Evolutionary conservation across 2,888 invertebrate species (phyloP), one percentile per base, ranked within the genome.

Genomic region (Leptopilina syphax): DNA sequence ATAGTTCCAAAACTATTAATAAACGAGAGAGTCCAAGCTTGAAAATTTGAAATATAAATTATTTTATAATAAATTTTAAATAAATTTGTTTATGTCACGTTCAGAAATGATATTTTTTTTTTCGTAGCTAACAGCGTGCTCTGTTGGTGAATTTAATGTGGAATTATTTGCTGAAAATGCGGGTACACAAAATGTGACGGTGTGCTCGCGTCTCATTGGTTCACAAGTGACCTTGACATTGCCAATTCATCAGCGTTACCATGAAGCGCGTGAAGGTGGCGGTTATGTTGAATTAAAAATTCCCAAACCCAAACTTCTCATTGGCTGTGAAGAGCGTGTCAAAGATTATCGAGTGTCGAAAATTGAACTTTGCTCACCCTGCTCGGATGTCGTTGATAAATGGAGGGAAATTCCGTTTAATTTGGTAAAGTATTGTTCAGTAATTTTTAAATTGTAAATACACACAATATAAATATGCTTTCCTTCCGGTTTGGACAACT

Each of bases 191-290:
- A 86, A 88, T 70, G 82, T 91, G 34, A 88, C 90, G 0, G 76
- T 88, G 7, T 91, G 92, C 50, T 77, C 87, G 10, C 63, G 65
- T 18, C 78, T 90, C 13, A 84, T 63, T 34, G 76, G 78, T 47
- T 73, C 76, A 5, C 80, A 77, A 9, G 80, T 79, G 60, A 60
- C 67, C 12, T 82, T 91, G 13, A 84, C 78, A 6, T 77, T 91
- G 12, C 90, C 90, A 24, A 57, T 92, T 80, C 91, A 92, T 80
- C 91, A 91, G 65, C 87, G 92, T 57, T 92, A 92, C 77, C 89
- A 86, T 10, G 85, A 86, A 80, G 86, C 91, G 4, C 85, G 63
- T 12, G 41, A 80, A 4, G 81, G 80, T 27, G 87, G 86, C 12
- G 81, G 81, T 54, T 88, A 88, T 13, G 54, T 83, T 0, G 85